A percentile compares a stretch with the other conserved stretches of the same genome.
These are phyloP conservation scores for Aleadryas rufinucha DNA, from an alignment of 2,113 vertebrate species.

Conservation along the genomic window DNA sequence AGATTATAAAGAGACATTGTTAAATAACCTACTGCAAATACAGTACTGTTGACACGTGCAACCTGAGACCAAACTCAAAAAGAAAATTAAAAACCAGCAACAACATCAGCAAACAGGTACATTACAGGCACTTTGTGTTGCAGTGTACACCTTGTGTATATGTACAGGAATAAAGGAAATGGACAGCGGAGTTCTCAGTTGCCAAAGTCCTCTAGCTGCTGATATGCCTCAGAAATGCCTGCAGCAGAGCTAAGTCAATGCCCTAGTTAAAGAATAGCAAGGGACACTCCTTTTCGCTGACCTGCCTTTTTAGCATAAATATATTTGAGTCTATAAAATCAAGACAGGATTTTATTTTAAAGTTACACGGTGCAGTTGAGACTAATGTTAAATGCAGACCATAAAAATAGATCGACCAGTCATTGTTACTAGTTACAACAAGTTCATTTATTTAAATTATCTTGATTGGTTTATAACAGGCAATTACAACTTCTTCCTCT, in stretches of 20 bases:
- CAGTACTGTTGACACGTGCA: not conserved
- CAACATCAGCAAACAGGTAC: not conserved
- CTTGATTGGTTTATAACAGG: constrained; percentile 44
- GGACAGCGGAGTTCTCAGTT: not conserved
- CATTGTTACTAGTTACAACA: constrained; percentile 1
- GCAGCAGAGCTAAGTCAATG: not conserved
- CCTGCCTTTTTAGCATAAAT: not conserved
- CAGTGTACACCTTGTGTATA: not conserved
- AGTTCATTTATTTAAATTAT: constrained; percentile 55
- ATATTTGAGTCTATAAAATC: not conserved
- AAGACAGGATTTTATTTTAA: not conserved
- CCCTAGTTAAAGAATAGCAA: not conserved
- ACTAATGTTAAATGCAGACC: constrained; percentile 2
- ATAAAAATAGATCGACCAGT: constrained; percentile 23
- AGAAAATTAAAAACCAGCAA: not conserved
- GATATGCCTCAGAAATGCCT: not conserved
- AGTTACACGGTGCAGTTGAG: not conserved
- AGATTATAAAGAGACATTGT: not conserved
- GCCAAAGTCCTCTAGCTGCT: not conserved
- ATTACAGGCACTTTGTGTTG: not conserved
- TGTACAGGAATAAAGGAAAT: not conserved
- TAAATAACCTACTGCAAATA: not conserved
- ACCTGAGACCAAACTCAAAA: not conserved
- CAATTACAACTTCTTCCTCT: constrained; percentile 33
- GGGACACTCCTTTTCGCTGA: not conserved